phyloP scores from a whole-genome alignment of 2,113 vertebrate genomes.

The Saccopteryx bilineata region DNA sequence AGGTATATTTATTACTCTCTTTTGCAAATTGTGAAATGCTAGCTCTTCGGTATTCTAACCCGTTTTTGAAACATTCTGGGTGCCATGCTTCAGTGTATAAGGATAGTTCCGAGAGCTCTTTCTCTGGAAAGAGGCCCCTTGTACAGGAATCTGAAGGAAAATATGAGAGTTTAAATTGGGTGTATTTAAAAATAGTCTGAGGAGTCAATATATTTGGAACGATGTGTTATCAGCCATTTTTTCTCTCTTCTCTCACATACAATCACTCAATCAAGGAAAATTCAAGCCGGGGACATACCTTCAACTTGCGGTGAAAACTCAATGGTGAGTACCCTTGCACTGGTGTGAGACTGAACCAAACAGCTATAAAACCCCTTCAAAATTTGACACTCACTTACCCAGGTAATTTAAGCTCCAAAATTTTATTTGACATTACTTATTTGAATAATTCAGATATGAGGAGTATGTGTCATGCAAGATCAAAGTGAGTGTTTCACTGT shows the following conservation, averaged over 20 bases:
- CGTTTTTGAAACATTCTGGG: background rate
- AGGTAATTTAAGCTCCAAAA: background rate
- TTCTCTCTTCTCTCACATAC: background rate
- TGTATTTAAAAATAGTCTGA: constrained; percentile 54
- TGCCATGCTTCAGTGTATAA: constrained; percentile 12
- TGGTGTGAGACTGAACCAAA: background rate
- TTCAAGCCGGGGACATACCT: background rate
- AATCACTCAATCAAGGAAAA: background rate
- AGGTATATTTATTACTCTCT: background rate
- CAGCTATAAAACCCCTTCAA: background rate
- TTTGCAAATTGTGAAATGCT: background rate
- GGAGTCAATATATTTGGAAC: background rate
- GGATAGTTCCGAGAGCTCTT: background rate
- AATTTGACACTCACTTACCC: background rate
- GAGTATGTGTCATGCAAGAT: background rate
- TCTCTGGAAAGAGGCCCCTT: constrained; percentile 10
- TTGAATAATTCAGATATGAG: background rate
- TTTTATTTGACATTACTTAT: constrained; percentile 18
- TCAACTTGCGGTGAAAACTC: background rate
- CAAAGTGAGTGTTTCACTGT: background rate
- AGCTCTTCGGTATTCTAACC: background rate
- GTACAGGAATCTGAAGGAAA: background rate
- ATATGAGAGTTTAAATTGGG: constrained; percentile 19
- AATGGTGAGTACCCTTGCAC: background rate
- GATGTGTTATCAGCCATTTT: background rate